phyloP scores from a whole-genome alignment of 2,888 invertebrate genomes.

The Plagodis dolabraria region DNA sequence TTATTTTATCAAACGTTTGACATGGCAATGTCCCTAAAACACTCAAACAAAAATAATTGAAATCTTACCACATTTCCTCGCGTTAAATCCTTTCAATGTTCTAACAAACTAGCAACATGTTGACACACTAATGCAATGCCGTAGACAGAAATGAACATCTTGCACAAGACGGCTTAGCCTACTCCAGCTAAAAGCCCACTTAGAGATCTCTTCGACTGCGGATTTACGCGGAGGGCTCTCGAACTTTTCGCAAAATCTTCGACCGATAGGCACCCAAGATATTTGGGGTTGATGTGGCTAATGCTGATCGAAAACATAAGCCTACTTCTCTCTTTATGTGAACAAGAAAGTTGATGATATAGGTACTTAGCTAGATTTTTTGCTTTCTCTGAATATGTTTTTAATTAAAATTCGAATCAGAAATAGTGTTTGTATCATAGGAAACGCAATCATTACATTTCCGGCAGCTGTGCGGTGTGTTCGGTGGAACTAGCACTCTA shows the following conservation, averaged over 20 bases:
- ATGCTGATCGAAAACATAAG: slow-evolving; percentile 41
- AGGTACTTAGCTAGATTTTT: background rate
- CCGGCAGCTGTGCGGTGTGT: slow-evolving; percentile 31
- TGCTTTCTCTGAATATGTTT: slow-evolving; percentile 18
- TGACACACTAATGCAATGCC: slow-evolving; percentile 54
- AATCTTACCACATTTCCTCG: slow-evolving; percentile 13
- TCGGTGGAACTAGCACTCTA: slow-evolving; percentile 53
- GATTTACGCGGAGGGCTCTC: slow-evolving; percentile 76
- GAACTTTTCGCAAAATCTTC: slow-evolving; percentile 70
- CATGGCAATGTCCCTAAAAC: too few species aligned
- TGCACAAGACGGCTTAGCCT: slow-evolving; percentile 80
- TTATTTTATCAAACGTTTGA: too few species aligned
- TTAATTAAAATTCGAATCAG: slow-evolving; percentile 54
- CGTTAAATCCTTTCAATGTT: slow-evolving; percentile 30
- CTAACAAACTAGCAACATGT: slow-evolving; percentile 35
- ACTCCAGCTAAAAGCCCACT: slow-evolving; percentile 83
- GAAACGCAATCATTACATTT: slow-evolving; percentile 57
- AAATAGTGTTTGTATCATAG: slow-evolving; percentile 38
- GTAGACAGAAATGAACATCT: slow-evolving; percentile 76
- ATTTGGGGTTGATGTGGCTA: slow-evolving; percentile 56
- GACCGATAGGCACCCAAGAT: slow-evolving; percentile 63
- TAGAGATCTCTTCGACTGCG: slow-evolving; percentile 78
- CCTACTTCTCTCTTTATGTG: slow-evolving; percentile 22
- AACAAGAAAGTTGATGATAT: slow-evolving; percentile 4
- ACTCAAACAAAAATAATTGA: too few species aligned